Conservation (phyloP, 2,113 vertebrate genomes). For the Engraulis encrasicolus region DNA sequence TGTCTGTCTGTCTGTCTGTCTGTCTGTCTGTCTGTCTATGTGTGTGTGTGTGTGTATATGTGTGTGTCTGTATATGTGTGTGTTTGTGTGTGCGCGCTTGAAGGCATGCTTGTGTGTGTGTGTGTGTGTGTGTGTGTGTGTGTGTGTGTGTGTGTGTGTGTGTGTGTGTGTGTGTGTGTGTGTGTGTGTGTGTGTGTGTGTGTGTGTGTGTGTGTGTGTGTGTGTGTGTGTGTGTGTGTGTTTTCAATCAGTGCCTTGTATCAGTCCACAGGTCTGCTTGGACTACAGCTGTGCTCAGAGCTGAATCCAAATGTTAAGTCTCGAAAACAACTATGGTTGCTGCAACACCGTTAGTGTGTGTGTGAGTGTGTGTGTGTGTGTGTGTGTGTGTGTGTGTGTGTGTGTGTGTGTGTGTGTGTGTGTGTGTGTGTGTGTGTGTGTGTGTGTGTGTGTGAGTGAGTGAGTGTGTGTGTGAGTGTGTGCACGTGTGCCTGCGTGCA, state of each 20-base stretch:
- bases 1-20: too few species aligned
- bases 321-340: neutral
- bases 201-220: too few species aligned
- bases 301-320: neutral
- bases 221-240: neutral
- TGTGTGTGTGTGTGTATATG: too few species aligned
- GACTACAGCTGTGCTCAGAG: neutral
- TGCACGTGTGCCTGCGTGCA: too few species aligned
- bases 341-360: neutral
- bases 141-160: too few species aligned
- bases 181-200: too few species aligned
- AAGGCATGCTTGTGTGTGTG: too few species aligned
- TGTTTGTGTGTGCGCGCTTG: too few species aligned
- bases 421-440: neutral
- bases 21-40: too few species aligned
- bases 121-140: too few species aligned
- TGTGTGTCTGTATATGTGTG: too few species aligned
- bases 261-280: neutral
- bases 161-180: too few species aligned
- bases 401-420: neutral
- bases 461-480: neutral
- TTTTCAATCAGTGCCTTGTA: neutral
- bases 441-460: neutral
- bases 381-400: neutral
- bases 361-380: neutral